Evolutionary conservation across 1,140 invertebrate species (phyloP), one percentile per base, ranked within the genome.

Genomic region (Carposina sasakii): DNA sequence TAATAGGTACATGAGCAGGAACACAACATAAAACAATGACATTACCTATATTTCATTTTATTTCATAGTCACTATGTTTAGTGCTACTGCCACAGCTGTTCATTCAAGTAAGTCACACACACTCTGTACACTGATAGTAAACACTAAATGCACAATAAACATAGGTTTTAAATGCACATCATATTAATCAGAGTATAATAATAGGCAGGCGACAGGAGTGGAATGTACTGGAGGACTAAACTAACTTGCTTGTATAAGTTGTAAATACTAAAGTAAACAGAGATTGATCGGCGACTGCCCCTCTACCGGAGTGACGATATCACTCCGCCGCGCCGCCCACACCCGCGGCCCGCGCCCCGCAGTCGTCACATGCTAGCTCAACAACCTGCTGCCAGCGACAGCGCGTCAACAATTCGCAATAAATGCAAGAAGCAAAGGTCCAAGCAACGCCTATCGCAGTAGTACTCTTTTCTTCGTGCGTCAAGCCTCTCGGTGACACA

Each of bases 11-110:
- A n/a, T n/a, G n/a, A n/a, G n/a, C n/a, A n/a, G n/a, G n/a, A n/a
- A n/a, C n/a, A n/a, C n/a, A n/a, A n/a, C n/a, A n/a, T n/a, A n/a
- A n/a, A n/a, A n/a, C n/a, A n/a, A n/a, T n/a, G n/a, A n/a, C n/a
- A 48, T 76, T 79, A 83, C 79, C 79, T 81, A 81, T 73, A 73
- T 83, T 76, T 81, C 79, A 83, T 83, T 69, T 82, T 83, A 83
- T 75, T 77, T 76, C 79, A 83, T 83, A 77, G 54, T 81, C 63
- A 57, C 46, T 42, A 23, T 2, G 17, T 62, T 71, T 54, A 59
- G 60, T 59, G 67, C 56, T 63, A 34, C 44, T 58, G 17, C 12
- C 57, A 70, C 74, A 78, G 71, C 69, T 73, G 68, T 71, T 72
- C 50, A 58, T 48, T 30, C 42, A 39, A 20, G 24, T 6, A 6